These are phyloP conservation scores for Sitophilus oryzae DNA, from an alignment of 1,140 invertebrate genomes.

Conservation along the genomic window DNA sequence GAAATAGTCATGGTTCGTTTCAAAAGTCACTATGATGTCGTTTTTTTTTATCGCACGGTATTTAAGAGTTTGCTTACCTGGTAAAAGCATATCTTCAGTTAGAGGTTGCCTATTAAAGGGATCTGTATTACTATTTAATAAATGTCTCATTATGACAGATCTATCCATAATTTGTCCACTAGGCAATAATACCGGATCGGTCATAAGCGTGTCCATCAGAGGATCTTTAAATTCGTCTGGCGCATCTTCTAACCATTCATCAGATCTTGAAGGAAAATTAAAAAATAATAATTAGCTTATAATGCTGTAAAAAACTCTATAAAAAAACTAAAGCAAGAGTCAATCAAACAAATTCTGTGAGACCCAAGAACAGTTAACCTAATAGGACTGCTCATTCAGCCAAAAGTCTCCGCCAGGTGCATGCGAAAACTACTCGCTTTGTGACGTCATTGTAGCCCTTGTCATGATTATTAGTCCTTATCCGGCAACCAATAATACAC, in stretches of 20 bases:
- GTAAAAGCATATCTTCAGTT: conserved; percentile 78
- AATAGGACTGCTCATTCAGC: no score
- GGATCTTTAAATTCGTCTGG: conserved; percentile 97
- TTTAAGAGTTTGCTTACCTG: conserved; percentile 51
- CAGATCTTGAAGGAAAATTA: conserved; percentile 46
- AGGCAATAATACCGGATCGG: conserved; percentile 89
- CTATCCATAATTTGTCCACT: conserved; percentile 95
- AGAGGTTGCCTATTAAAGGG: conserved; percentile 94
- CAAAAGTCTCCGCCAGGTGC: no score
- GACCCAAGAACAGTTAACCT: no score
- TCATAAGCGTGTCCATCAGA: conserved; percentile 96
- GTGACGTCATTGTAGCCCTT: no score
- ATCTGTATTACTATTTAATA: conserved; percentile 93
- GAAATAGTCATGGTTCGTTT: background rate
- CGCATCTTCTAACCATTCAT: conserved; percentile 91
- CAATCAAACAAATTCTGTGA: no score
- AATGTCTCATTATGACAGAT: conserved; percentile 85
- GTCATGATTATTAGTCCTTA: no score
- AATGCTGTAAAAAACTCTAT: no score
- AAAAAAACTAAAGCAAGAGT: no score
- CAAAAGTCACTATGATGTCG: background rate
- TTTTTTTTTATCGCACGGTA: background rate
- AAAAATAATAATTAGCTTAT: background rate
- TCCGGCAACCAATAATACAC: no score
- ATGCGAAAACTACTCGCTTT: no score